Evolutionary conservation across 2,888 invertebrate genomes (phyloP).

Genomic region (Coleophora flavipennella): DNA sequence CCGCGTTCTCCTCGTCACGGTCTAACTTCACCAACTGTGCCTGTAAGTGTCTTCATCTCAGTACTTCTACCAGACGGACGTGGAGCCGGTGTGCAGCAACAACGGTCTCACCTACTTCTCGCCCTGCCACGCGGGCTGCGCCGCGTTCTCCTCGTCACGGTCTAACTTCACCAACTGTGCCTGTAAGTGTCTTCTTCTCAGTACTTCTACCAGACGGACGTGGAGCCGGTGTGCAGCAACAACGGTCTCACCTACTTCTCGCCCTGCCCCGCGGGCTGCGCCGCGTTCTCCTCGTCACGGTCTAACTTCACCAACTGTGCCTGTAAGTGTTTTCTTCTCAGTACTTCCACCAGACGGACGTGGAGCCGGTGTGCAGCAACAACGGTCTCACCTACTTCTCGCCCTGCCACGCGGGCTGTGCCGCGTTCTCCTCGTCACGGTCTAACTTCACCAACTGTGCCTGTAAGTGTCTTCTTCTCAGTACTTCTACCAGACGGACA

Average conservation of each 20-base stretch:
- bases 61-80: constrained; percentile 88
- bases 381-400: constrained; percentile 96
- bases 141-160: constrained; percentile 80
- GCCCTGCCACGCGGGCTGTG: constrained; percentile 97
- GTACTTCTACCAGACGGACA: too few species aligned
- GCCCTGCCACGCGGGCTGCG: constrained; percentile 97
- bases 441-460: constrained; percentile 95
- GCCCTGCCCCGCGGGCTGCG: background rate
- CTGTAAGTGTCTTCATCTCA: constrained; percentile 80
- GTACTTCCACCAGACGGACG: too few species aligned
- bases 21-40: constrained; percentile 95
- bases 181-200: too few species aligned
- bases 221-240: constrained; percentile 95
- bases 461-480: constrained; percentile 79
- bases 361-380: constrained; percentile 95
- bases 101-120: constrained; percentile 96
- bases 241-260: constrained; percentile 63
- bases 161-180: constrained; percentile 94
- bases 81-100: constrained; percentile 95
- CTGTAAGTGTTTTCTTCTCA: too few species aligned
- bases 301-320: background rate
- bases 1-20: constrained; percentile 78
- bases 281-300: background rate
- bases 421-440: constrained; percentile 80
- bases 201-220: too few species aligned